Evolutionary conservation across 2,797 vertebrate genomes (phyloP), one percentile per base, ranked within the genome.

Genomic region (Acomys russatus): DNA sequence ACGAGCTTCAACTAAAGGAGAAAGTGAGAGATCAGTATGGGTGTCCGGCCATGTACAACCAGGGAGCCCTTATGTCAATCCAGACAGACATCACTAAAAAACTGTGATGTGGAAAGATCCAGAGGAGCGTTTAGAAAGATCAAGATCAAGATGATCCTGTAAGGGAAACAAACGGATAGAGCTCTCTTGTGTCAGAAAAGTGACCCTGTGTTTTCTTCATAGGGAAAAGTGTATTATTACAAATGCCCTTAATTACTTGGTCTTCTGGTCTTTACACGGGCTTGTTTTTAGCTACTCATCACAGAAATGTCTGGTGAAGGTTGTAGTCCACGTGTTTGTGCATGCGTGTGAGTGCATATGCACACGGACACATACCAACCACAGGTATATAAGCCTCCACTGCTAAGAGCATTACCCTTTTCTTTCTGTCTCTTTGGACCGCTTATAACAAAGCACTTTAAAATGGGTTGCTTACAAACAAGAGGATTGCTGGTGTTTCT

Each of bases 221-320:
- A 82, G 76, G 33, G 73, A 93, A 87, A 73, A 73, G 6, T 73
- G 11, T 51, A 83, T 63, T 23, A 88, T 90, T 63, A 61, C 9
- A 64, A 76, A 73, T 49, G 23, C 8, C 93, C 82, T 87, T 87
- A 84, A 54, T 59, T 38, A 91, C 64, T 92, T 28, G 25, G 28
- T 94, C 54, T 61, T 56, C 88, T 49, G 44, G 30, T 76, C 18
- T 95, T 79, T 96, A n/a, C 9, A 80, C 11, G 8, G 85, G 28
- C 25, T 91, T 87, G 64, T 87, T 92, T 96, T 89, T 59, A 78
- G 6, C n/a, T 68, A 23, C 35, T 49, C 78, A 8, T 30, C 33
- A 74, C 54, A 93, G 54, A 93, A 63, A 51, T 87, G 49, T 30
- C 91, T 70, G 84, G 0, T 61, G 51, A 14, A 35, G 51, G 63